A percentile compares a stretch with the other conserved stretches of the same genome.
Evolutionary conservation across 2,113 vertebrate species (phyloP).

Genomic region (Cavia porcellus): DNA sequence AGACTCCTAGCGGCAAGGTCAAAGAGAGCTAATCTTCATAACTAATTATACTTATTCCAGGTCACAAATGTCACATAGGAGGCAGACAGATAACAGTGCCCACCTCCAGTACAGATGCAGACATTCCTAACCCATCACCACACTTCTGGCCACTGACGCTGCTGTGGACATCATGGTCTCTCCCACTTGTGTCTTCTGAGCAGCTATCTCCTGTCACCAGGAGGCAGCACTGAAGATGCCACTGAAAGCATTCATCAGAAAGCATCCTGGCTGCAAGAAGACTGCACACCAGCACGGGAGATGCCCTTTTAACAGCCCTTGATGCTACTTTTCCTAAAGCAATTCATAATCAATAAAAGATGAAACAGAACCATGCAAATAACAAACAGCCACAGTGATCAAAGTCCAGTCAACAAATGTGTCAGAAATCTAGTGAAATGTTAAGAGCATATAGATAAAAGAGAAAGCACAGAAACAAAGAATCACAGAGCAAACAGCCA

Average conservation of each 20-base stretch:
- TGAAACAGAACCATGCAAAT: conserved; percentile 35
- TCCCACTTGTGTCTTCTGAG: neutral
- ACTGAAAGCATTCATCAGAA: neutral
- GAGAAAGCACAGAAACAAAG: conserved; percentile 5
- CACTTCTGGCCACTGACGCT: neutral
- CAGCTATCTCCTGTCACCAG: neutral
- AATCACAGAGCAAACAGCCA: neutral
- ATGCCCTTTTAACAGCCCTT: neutral
- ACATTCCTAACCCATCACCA: neutral
- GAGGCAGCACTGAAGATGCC: neutral
- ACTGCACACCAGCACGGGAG: neutral
- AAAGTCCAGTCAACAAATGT: neutral
- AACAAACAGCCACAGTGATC: neutral
- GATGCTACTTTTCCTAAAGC: conserved; percentile 21
- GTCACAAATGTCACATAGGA: neutral
- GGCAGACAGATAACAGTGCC: neutral
- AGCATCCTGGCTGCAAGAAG: neutral
- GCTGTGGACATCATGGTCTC: too few species aligned
- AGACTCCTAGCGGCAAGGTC: neutral
- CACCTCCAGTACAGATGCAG: neutral
- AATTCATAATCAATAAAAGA: conserved; percentile 31
- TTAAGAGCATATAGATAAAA: neutral
- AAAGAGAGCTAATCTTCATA: conserved; percentile 3
- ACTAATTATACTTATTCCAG: neutral
- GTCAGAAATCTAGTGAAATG: neutral